Base-by-base conservation (phyloP, 2,888 invertebrate species). In the Drosophila fulvimacula region DNA sequence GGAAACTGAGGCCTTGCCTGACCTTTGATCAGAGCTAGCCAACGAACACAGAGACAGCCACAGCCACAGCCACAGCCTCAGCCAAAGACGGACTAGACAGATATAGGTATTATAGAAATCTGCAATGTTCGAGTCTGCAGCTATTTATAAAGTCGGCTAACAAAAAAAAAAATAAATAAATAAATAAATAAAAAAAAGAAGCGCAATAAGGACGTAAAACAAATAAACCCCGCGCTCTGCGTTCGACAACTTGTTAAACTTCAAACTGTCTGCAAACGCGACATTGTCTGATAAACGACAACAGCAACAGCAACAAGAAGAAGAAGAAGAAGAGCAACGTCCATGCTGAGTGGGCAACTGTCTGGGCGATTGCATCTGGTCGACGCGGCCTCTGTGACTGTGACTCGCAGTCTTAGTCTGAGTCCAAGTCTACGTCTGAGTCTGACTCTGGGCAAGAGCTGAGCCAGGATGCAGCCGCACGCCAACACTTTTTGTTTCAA, bases 401-500 rank as follows among this genome's bases (percentile, higher is more conserved):
- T 58, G 34, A 34, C 32, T 63, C 49, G 17, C 76, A 32, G 56
- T 76, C 71, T 66, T 73, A 63, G 53, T 58, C 46, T 63, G 73
- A 66, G 73, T 48, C 49, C 70, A 70, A 72, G 72, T 79, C 71
- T 49, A 10, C 75, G 73, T 46, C 57, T 75, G 76, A 73, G 74
- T 79, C 72, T 61, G 53, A 61, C 51, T 65, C 59, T 69, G 49
- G 51, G 53, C 59, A 55, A 69, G 60, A 66, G 71, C 75, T 73
- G 79, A 82, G 19, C 73, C 78, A 83, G 84, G 72, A 83, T 77
- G 79, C 60, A 65, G 48, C 69, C 73, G 67, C 81, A 90, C 90
- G 89, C 87, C 89, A 90, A 89, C 90, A 88, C 90, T 84, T 88
- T 89, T 88, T 84, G 80, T 83, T 84, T 81, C 81, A 85, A 80